Conservation (phyloP, 2,888 invertebrate genomes). For the Cryptops parisi region DNA sequence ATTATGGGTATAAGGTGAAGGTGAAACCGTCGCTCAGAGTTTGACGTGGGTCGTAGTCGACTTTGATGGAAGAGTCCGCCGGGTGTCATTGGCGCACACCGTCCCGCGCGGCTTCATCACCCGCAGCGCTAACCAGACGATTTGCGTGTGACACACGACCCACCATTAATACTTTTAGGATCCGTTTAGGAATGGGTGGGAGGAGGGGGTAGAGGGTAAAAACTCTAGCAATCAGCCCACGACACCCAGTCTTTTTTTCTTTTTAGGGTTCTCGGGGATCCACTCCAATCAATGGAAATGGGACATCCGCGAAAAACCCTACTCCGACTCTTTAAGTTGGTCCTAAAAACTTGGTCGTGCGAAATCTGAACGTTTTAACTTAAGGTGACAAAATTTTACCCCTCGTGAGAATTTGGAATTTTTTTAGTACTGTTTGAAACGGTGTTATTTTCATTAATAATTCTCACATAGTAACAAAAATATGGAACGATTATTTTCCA, state of each 20-base stretch:
- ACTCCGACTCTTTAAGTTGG: no score
- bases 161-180: conserved; percentile 4
- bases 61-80: neutral
- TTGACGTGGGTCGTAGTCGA: neutral
- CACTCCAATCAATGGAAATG: conserved; percentile 2
- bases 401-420: no score
- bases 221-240: neutral
- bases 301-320: neutral
- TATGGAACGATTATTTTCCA: no score
- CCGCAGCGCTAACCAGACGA: neutral
- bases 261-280: neutral
- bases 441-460: no score
- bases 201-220: neutral
- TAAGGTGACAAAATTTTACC: no score
- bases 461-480: no score
- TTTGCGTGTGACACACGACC: conserved; percentile 1
- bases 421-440: no score
- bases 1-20: neutral
- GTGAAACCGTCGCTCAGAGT: neutral
- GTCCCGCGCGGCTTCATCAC: neutral
- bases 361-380: no score
- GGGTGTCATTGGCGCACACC: neutral
- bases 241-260: neutral
- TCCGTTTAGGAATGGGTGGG: neutral
- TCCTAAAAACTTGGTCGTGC: no score